Evolutionary conservation across 53 echinoderm and acorn worm species (phyloP), one percentile per base, ranked within the genome.

Genomic region (Arbacia lixula): DNA sequence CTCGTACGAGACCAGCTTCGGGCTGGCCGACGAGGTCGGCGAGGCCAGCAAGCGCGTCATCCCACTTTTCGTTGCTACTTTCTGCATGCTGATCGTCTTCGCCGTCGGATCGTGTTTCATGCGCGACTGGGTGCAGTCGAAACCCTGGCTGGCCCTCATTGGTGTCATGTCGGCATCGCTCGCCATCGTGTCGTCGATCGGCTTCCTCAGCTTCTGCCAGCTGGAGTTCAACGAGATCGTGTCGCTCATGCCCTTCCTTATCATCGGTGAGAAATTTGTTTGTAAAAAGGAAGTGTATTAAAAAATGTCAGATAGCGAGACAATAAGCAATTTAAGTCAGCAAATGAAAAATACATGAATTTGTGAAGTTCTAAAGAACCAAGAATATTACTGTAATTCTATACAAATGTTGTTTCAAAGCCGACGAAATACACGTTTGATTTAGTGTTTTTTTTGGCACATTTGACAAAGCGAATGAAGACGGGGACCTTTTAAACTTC

Each of bases 201-300:
- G 91, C n/a, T 77, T 88, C 34, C 61, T 87, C 49, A 85, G 88
- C 33, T 91, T 88, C 72, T 76, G 76, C 28, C 40, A 72, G 12
- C 24, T 86, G 8, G 58, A 75, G 36, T 91, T 91, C 65, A 91
- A 84, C 50, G 84, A 91, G 41, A 85, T 91, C 26, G 88, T 88
- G 6, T 84, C 85, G 21, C 88, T 84, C 25, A 78, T 91, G 85
- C 91, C 91, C 19, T 88, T 91, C 63, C 85, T 91, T 19, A 88
- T 91, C 83, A 55, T 91, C 34, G 88, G 91, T 91, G 62, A 88
- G 91, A 58, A n/a, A n/a, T n/a, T n/a, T n/a, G n/a, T n/a, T n/a
- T n/a, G n/a, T n/a, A n/a, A n/a, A n/a, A n/a, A n/a, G n/a, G n/a
- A n/a, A n/a, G n/a, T n/a, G n/a, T n/a, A n/a, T n/a, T n/a, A n/a